A percentile compares a stretch with the other conserved stretches of the same genome.
These are phyloP conservation scores for Anguilla rostrata DNA, from an alignment of 2,113 vertebrate species.

Conservation along the genomic window DNA sequence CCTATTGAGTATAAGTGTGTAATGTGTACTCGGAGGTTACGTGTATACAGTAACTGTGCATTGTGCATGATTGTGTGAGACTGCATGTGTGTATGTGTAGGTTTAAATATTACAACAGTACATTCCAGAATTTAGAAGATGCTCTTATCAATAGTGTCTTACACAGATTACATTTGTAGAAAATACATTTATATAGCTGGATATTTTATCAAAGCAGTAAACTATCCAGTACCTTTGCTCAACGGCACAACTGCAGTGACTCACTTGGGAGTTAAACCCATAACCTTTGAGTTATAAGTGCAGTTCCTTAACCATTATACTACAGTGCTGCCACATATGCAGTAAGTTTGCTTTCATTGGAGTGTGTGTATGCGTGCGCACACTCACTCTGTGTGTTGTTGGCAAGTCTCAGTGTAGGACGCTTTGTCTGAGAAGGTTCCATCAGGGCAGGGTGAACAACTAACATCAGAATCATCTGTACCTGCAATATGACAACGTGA, in stretches of 20 bases:
- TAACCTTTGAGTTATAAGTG: too few species aligned
- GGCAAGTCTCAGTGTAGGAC: conserved; percentile 22
- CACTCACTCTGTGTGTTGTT: conserved; percentile 26
- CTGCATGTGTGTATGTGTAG: neutral
- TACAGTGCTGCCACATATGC: too few species aligned
- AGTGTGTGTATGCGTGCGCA: neutral
- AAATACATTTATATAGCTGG: too few species aligned
- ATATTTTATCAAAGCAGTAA: too few species aligned
- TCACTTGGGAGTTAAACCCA: too few species aligned
- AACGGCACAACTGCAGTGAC: too few species aligned
- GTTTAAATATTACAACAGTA: neutral
- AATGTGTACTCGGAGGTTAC: neutral
- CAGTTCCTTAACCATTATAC: too few species aligned
- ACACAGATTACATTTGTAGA: too few species aligned
- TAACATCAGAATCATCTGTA: neutral
- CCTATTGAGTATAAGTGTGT: neutral
- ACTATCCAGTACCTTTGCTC: too few species aligned
- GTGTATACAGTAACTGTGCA: neutral
- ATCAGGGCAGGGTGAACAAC: conserved; percentile 1
- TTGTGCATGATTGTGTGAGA: neutral
- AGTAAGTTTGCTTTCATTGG: neutral
- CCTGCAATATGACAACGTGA: neutral
- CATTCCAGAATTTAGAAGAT: too few species aligned
- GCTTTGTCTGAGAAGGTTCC: conserved; percentile 21
- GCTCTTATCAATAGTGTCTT: too few species aligned